Base-by-base conservation (phyloP, 1,140 invertebrate genomes). In the Epicauta chinensis region DNA sequence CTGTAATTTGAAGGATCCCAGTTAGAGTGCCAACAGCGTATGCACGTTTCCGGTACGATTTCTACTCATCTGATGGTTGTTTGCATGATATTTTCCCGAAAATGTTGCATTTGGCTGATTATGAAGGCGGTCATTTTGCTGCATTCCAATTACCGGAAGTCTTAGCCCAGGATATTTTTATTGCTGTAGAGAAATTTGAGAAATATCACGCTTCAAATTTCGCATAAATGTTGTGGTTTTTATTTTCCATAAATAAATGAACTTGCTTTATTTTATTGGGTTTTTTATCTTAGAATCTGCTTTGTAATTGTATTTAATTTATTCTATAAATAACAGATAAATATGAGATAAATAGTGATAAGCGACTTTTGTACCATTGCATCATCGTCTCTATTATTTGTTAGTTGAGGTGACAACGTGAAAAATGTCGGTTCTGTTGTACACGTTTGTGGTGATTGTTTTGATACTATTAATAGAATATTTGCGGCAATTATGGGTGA, bases 41-140 rank as follows among this genome's bases (percentile, higher is more conserved):
- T 60, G 75, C 82, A 0, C 72, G 69, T 0, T 86, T 85, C 53
- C 72, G 72, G 3, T 46, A 85, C 32, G 84, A 66, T 44, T 87
- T 65, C 0, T 80, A 80, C 44, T 44, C 64, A 6, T 73, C 83
- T 0, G 77, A 84, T 40, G 76, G 71, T 43, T 60, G 81, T 23
- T 55, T 87, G 2, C 66, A 71, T 32, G 70, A 75, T 2, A 82
- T 77, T 56, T 86, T 74, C 59, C 61, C 59, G 0, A 84, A 86
- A 62, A 51, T 87, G 5, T 70, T 86, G 6, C 77, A 81, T 36
- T 75, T 76, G 1, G 81, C 75, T 1, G 73, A 82, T 40, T 54
- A 73, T 2, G 72, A 77, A 2, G 89, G 89, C 3, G 91, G 91
- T 4, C 91, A 93, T 68, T 93, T 93, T 65, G 84, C 84, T 2